These are phyloP conservation scores for Euphydryas editha DNA, from an alignment of 2,888 invertebrate genomes.

Conservation along the genomic window DNA sequence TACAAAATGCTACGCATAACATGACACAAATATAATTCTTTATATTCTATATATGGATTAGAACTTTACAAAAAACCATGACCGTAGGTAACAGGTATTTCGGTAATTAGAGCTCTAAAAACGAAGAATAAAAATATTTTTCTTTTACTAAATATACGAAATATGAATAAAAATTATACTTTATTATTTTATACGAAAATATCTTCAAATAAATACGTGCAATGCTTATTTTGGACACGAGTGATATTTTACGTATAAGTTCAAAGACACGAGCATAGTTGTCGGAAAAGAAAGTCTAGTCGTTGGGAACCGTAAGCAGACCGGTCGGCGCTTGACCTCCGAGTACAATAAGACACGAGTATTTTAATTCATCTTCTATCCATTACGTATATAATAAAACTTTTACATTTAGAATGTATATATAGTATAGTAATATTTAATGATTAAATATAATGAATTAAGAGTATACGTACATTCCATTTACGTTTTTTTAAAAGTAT, in stretches of 20 bases:
- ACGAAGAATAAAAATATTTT: no score
- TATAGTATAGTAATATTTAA: no score
- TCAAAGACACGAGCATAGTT: conserved; percentile 50
- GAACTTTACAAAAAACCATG: background rate
- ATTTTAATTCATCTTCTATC: conserved; percentile 32
- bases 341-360: conserved; percentile 35
- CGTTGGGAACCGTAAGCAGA: conserved; percentile 45
- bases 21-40: no score
- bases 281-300: conserved; percentile 77
- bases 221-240: conserved; percentile 41
- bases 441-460: background rate
- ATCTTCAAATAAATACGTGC: conserved; percentile 26
- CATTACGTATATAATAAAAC: conserved; percentile 21
- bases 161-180: background rate
- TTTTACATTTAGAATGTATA: no score
- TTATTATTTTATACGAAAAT: conserved; percentile 17
- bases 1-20: no score
- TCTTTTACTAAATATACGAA: no score
- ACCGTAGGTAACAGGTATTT: background rate
- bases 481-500: no score
- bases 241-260: conserved; percentile 37
- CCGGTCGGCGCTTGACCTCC: conserved; percentile 74
- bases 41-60: no score
- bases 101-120: no score
- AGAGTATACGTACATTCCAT: background rate